phyloP scores from a whole-genome alignment of 1,140 invertebrate species.

The Calephelis virginiensis region DNA sequence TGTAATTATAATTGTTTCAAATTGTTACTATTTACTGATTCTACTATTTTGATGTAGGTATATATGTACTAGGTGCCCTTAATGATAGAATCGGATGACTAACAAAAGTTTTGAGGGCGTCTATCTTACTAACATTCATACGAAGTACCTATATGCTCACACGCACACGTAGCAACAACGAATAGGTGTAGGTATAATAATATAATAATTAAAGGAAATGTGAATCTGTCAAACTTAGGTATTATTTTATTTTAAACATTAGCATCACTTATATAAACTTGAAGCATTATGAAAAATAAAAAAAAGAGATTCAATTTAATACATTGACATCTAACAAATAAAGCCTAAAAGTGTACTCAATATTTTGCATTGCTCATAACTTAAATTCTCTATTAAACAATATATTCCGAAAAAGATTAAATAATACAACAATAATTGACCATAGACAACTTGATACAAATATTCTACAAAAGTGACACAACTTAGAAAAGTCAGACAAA shows the following conservation, averaged over 20 bases:
- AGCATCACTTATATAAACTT: background rate
- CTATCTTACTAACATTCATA: too few species aligned
- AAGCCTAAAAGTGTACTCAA: background rate
- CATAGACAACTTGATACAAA: background rate
- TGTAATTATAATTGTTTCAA: too few species aligned
- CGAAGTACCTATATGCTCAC: too few species aligned
- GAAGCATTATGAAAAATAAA: background rate
- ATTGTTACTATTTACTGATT: too few species aligned
- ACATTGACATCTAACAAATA: background rate
- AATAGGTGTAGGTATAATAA: too few species aligned
- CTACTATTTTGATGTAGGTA: too few species aligned
- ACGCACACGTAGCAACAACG: too few species aligned
- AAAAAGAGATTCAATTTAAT: constrained; percentile 4
- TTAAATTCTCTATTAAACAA: background rate
- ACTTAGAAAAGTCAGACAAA: background rate
- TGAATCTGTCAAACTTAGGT: too few species aligned
- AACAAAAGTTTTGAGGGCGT: too few species aligned
- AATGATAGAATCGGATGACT: too few species aligned
- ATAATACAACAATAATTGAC: constrained; percentile 1
- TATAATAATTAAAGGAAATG: too few species aligned
- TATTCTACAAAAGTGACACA: background rate
- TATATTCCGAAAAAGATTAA: background rate
- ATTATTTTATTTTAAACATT: background rate
- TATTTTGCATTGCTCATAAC: background rate
- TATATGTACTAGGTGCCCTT: too few species aligned